Evolutionary conservation across 2,797 vertebrate genomes (phyloP), one percentile per base, ranked within the genome.

Genomic region (Oreochromis grahami): DNA sequence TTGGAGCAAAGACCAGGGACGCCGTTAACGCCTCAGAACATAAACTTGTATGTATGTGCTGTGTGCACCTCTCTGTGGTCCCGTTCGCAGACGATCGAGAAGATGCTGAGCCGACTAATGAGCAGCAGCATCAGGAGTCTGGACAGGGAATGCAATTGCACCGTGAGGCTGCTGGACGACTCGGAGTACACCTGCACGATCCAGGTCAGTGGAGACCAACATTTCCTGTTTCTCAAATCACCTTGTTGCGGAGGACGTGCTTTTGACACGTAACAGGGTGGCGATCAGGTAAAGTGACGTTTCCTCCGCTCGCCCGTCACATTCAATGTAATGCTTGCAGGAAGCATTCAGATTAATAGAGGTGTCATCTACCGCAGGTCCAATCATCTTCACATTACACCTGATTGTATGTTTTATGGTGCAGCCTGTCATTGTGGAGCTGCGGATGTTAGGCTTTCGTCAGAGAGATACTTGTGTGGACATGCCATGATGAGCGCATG

Each of bases 41-140:
- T 83, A 70, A 91, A 92, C 90, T 93, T 89, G 83, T 83, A 87
- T 88, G 90, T 80, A 76, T 81, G 92, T 32, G 88, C 80, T 38
- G 79, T 56, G 89, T 52, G 90, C 77, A 84, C 89, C 87, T 89
- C 86, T 88, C 88, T 86, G 94, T 80, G 94, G 93, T 95, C 93
- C 91, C 87, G 88, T 70, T 85, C 93, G 76, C 89, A 91, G 92
- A 94, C 91, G 88, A 91, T 86, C 94, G 94, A 94, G 96, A 98
- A 97, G 97, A 98, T 99, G 98, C 97, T 99, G 96, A 98, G 98
- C 96, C 97, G 98, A 94, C 95, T 98, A 95, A 97, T 98, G 98
- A 98, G 98, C 94, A 98, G 98, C 95, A 98, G 98, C 97, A 98
- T 97, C 97, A 96, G 98, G 97, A 98, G 95, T 96, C 97, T 99